Evolutionary conservation across 1,140 invertebrate species (phyloP), one percentile per base, ranked within the genome.

Genomic region (Akabosia matsudoensis): DNA sequence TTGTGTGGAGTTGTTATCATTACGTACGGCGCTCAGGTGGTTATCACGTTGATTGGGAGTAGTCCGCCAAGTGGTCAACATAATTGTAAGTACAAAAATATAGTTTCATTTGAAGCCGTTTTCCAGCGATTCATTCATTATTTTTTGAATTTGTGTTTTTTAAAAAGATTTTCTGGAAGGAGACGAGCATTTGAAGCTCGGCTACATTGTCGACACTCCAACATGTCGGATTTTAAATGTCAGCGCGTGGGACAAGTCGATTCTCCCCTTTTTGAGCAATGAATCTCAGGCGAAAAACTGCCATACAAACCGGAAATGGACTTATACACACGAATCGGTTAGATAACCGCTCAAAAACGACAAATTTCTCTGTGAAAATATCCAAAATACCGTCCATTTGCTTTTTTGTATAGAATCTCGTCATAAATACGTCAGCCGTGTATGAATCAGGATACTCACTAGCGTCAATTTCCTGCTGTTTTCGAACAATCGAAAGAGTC

Each of bases 171-270:
- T 77, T 61, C 37, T 75, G 22, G 75, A 74, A 61, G 78, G 52
- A 18, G 76, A 79, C 7, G 76, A 79, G 56, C 54, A 77, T 52
- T 31, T 51, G 13, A 64, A 75, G 54, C 31, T 77, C 16, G 78
- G 78, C 2, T 75, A 75, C 45, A 70, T 79, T 24, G 75, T 79
- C 1, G 33, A 73, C 33, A 77, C 78, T 28, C 70, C 73, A 26
- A 67, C 73, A 51, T 79, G 78, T 34, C 31, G 24, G 0, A 79
- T 79, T 70, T 52, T 79, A n/a, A 79, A 79, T 56, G 74, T 79
- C 14, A 75, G 73, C 37, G 75, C 78, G 16, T 79, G 75, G 75
- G 75, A 79, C 64, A 75, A 77, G 61, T 74, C 78, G 1, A 70
- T 79, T 1, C 10, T 76, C 18, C 75, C 75, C n/a, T 67, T 79